Evolutionary conservation across 2,797 vertebrate species (phyloP).

Genomic region (Danio albolineatus): DNA sequence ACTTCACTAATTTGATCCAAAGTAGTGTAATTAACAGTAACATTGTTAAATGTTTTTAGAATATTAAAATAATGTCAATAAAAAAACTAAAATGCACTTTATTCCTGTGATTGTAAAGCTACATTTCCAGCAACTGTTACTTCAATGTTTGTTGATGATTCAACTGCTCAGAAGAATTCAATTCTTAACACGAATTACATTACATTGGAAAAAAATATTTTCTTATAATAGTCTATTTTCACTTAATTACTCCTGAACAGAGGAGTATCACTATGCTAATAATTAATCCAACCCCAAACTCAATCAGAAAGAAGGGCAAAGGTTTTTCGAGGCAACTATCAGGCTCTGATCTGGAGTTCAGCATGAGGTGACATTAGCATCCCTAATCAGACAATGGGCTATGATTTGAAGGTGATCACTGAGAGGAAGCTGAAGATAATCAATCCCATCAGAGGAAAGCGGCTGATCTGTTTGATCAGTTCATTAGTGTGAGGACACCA

Average conservation of each 20-base stretch:
- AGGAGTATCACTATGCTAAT: conserved; percentile 11
- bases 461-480: conserved; percentile 69
- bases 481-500: conserved; percentile 67
- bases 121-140: too few relatives aligned
- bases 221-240: neutral
- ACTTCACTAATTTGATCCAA: too few relatives aligned
- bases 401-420: conserved; percentile 62
- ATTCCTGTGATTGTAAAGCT: too few relatives aligned
- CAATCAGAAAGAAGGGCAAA: conserved; percentile 45
- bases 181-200: too few relatives aligned
- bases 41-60: too few relatives aligned
- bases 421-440: conserved; percentile 67
- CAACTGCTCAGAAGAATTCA: too few relatives aligned
- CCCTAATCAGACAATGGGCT: conserved; percentile 49
- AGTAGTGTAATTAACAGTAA: too few relatives aligned
- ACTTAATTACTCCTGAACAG: neutral
- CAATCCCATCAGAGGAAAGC: conserved; percentile 67
- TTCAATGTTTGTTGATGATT: too few relatives aligned
- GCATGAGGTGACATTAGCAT: conserved; percentile 64
- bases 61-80: too few relatives aligned
- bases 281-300: conserved; percentile 31
- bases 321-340: conserved; percentile 17
- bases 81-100: too few relatives aligned
- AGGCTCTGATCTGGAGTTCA: conserved; percentile 35
- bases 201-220: neutral